Evolutionary conservation across 2,797 vertebrate species (phyloP).

Genomic region (Spinus olivaceus): DNA sequence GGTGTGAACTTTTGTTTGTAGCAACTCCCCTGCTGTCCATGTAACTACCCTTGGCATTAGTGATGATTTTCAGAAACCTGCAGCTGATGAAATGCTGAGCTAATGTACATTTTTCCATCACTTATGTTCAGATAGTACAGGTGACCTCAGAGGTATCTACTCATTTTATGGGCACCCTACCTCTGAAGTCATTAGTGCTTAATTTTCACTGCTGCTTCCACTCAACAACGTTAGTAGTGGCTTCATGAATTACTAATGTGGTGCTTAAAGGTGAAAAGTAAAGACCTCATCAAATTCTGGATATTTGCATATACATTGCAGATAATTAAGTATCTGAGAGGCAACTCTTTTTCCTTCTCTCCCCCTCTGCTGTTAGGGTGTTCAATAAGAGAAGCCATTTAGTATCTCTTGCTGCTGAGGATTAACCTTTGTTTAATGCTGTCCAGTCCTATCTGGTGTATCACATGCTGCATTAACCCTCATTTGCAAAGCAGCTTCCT

Average conservation of each 20-base stretch:
- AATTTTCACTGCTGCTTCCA: constrained; percentile 52
- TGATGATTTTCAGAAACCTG: not conserved
- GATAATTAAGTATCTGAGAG: constrained; percentile 59
- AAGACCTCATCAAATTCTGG: constrained; percentile 67
- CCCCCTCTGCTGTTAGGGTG: not conserved
- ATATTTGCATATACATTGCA: constrained; percentile 67
- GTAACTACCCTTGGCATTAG: constrained; percentile 13
- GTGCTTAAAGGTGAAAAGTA: constrained; percentile 67
- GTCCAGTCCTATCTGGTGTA: not conserved
- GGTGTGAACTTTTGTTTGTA: not conserved
- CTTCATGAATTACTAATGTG: constrained; percentile 70
- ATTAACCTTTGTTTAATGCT: constrained; percentile 35
- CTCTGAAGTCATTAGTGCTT: constrained; percentile 64
- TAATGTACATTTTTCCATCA: not conserved
- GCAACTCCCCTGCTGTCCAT: constrained; percentile 1
- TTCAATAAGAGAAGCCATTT: constrained; percentile 16
- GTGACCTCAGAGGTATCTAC: constrained; percentile 56
- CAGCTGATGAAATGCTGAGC: constrained; percentile 10
- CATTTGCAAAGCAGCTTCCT: not conserved
- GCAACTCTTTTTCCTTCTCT: not conserved
- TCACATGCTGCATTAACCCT: not conserved
- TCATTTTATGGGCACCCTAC: constrained; percentile 52
- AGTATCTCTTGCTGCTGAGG: not conserved
- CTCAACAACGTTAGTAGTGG: constrained; percentile 9
- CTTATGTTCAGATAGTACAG: constrained; percentile 38